Evolutionary conservation across 2,113 vertebrate species (phyloP).

Genomic region (Cheirogaleus medius): DNA sequence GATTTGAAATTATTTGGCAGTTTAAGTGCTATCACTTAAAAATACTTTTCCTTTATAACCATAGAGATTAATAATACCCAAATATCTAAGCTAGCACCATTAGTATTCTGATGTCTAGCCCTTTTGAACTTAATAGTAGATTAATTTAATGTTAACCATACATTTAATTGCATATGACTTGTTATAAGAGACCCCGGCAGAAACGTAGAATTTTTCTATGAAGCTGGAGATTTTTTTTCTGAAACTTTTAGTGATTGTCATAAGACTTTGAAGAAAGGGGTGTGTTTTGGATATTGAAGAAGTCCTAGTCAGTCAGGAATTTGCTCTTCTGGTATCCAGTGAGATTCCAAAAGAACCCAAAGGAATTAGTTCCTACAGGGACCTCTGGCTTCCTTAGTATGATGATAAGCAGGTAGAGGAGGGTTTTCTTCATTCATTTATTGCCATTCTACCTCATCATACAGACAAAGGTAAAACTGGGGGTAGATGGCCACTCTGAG

Average conservation of each 20-base stretch:
- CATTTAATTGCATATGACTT: neutral
- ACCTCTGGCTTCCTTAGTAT: neutral
- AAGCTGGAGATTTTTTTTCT: neutral
- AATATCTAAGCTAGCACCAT: neutral
- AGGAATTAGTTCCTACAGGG: neutral
- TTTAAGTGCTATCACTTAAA: neutral
- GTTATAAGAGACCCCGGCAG: neutral
- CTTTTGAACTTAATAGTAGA: constrained; percentile 12
- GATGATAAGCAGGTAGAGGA: neutral
- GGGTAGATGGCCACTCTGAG: neutral
- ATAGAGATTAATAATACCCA: neutral
- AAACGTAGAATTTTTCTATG: neutral
- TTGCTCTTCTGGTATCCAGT: neutral
- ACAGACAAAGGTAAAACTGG: neutral
- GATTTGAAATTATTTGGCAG: constrained; percentile 12
- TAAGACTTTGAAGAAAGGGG: neutral
- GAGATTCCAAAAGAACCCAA: neutral
- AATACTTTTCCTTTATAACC: constrained; percentile 24
- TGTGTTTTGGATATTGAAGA: neutral
- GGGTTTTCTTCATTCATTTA: neutral
- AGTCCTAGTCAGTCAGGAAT: neutral
- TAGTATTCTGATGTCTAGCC: neutral
- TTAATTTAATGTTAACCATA: constrained; percentile 37
- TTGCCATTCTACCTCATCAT: neutral
- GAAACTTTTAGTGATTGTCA: neutral